phyloP scores from a whole-genome alignment of 2,113 vertebrate genomes.

The Bostrychus sinensis region DNA sequence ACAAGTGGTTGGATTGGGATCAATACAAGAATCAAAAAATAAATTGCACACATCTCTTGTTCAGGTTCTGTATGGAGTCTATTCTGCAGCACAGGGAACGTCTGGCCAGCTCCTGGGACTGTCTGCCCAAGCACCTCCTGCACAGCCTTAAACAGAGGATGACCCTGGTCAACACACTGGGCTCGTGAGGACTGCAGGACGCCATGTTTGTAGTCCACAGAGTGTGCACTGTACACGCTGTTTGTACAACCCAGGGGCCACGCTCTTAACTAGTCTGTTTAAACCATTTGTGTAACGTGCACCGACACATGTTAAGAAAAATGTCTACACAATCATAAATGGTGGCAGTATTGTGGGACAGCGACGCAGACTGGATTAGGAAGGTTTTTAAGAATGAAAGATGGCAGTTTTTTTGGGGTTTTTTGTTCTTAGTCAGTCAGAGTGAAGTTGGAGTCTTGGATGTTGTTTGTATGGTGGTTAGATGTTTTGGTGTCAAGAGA shows the following conservation, averaged over 20 bases:
- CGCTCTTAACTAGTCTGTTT: constrained; percentile 20
- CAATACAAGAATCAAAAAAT: no score
- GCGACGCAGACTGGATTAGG: background rate
- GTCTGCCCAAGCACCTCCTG: constrained; percentile 92
- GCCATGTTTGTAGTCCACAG: constrained; percentile 1
- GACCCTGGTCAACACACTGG: constrained; percentile 86
- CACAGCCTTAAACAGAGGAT: constrained; percentile 87
- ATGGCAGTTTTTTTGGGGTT: no score
- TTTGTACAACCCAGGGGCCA: constrained; percentile 2
- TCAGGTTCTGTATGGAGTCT: constrained; percentile 89
- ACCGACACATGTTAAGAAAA: constrained; percentile 24
- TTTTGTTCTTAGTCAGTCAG: no score
- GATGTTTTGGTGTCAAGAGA: background rate
- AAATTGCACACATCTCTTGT: no score
- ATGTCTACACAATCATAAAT: constrained; percentile 27
- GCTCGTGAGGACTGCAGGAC: constrained; percentile 77
- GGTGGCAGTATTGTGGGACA: constrained; percentile 14
- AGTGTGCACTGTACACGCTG: background rate
- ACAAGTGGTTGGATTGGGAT: no score
- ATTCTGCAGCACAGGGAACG: constrained; percentile 87
- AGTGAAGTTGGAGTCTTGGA: no score
- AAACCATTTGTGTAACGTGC: constrained; percentile 29
- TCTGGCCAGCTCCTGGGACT: constrained; percentile 87
- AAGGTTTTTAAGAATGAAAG: no score
- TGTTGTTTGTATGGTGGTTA: no score